These are phyloP conservation scores for Idaea biselata DNA, from an alignment of 2,888 invertebrate genomes.

Conservation along the genomic window DNA sequence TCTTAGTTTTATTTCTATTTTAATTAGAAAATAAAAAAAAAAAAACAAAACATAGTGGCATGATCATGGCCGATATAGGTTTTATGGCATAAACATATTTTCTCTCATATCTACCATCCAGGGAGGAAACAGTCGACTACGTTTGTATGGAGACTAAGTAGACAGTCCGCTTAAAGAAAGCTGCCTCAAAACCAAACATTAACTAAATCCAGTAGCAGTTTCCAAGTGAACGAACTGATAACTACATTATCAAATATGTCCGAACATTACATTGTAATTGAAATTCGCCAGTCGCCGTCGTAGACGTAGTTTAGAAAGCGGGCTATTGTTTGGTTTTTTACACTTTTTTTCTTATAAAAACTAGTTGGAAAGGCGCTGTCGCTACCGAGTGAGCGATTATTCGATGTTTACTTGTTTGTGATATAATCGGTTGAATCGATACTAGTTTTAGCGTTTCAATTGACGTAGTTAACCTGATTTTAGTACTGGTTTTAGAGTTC, in stretches of 20 bases:
- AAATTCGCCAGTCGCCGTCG: conserved; percentile 22
- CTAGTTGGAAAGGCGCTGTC: conserved; percentile 20
- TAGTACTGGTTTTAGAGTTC: too few relatives aligned
- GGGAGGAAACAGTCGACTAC: too few relatives aligned
- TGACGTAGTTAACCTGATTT: neutral
- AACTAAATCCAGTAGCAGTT: too few relatives aligned
- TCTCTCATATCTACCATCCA: too few relatives aligned
- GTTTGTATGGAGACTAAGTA: too few relatives aligned
- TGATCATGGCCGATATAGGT: too few relatives aligned
- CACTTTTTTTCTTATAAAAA: conserved; percentile 20
- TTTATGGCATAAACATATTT: too few relatives aligned
- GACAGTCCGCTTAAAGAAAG: too few relatives aligned
- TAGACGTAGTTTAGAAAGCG: conserved; percentile 22
- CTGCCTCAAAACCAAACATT: too few relatives aligned
- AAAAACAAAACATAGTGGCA: too few relatives aligned
- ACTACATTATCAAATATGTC: neutral
- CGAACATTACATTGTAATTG: conserved; percentile 17
- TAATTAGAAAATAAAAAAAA: too few relatives aligned
- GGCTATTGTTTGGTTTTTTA: conserved; percentile 20
- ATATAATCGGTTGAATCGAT: conserved; percentile 6
- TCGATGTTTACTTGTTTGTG: conserved; percentile 15
- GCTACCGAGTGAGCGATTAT: conserved; percentile 12
- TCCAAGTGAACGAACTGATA: neutral
- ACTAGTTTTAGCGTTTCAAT: conserved; percentile 1
- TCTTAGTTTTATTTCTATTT: too few relatives aligned